phyloP scores from a whole-genome alignment of 2,888 invertebrate genomes.

The Drosophila setosimentum region DNA sequence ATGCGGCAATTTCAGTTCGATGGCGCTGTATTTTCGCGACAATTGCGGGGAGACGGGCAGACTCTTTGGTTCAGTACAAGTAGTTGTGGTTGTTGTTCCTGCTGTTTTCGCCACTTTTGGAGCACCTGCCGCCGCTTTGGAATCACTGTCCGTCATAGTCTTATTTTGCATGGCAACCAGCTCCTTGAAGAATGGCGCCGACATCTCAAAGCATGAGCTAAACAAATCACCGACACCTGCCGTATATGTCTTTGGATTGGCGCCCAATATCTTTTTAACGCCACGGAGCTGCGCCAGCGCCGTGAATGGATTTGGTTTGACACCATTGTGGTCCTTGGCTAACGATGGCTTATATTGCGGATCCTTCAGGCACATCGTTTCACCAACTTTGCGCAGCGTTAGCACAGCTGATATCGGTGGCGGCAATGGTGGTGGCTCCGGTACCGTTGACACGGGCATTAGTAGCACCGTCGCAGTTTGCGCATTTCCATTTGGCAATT shows the following conservation, averaged over 20 bases:
- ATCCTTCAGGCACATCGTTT: conserved; percentile 94
- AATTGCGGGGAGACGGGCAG: conserved; percentile 86
- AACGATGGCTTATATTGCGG: conserved; percentile 90
- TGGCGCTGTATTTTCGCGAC: conserved; percentile 84
- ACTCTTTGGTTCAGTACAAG: conserved; percentile 85
- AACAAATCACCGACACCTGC: conserved; percentile 87
- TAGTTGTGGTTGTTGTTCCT: conserved; percentile 24
- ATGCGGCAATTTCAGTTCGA: conserved; percentile 80
- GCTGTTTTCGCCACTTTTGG: not conserved
- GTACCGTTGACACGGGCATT: conserved; percentile 44
- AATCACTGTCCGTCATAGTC: conserved; percentile 35
- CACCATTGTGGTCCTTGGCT: conserved; percentile 83
- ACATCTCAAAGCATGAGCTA: conserved; percentile 92
- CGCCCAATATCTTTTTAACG: conserved; percentile 93
- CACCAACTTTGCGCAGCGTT: conserved; percentile 90
- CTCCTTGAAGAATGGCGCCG: conserved; percentile 88
- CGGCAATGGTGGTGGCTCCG: conserved; percentile 62
- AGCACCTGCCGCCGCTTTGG: conserved; percentile 2
- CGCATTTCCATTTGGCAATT: conserved; percentile 48
- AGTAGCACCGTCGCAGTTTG: conserved; percentile 38
- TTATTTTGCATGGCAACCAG: conserved; percentile 81
- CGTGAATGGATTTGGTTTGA: conserved; percentile 90
- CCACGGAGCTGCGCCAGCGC: conserved; percentile 91
- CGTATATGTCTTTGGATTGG: conserved; percentile 86
- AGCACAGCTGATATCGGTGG: conserved; percentile 85